These are phyloP conservation scores for Corythornis madagascariensis DNA, from an alignment of 2,113 vertebrate species.

Conservation along the genomic window DNA sequence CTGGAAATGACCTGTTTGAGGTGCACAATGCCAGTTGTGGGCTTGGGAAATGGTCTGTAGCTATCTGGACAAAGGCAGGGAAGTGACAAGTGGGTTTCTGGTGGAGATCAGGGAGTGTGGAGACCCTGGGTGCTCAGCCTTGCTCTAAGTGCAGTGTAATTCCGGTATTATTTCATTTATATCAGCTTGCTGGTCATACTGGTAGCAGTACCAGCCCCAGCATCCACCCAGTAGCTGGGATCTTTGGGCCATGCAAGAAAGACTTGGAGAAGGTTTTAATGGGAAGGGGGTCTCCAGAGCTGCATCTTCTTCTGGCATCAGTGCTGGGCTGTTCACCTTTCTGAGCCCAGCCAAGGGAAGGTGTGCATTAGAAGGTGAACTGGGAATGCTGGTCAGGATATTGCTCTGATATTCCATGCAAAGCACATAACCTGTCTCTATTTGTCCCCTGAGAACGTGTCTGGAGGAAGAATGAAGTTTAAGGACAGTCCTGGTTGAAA, in stretches of 20 bases:
- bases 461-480: background rate
- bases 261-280: background rate
- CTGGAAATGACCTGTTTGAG: background rate
- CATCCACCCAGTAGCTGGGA: background rate
- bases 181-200: background rate
- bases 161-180: background rate
- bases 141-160: background rate
- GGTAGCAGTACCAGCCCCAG: too few relatives aligned
- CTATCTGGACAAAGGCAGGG: background rate
- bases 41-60: background rate
- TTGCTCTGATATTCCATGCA: background rate
- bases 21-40: background rate
- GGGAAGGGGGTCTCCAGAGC: background rate
- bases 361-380: background rate
- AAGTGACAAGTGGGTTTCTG: background rate
- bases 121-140: background rate
- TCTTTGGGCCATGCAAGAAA: background rate
- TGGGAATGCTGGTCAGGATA: background rate
- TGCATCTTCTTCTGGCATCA: background rate
- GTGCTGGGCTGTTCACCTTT: background rate
- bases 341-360: background rate
- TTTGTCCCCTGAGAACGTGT: background rate
- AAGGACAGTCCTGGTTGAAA: background rate
- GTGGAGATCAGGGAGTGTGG: background rate
- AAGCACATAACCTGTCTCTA: background rate